Conservation (phyloP, 2,113 vertebrate species). For the Thinocorus orbignyianus region DNA sequence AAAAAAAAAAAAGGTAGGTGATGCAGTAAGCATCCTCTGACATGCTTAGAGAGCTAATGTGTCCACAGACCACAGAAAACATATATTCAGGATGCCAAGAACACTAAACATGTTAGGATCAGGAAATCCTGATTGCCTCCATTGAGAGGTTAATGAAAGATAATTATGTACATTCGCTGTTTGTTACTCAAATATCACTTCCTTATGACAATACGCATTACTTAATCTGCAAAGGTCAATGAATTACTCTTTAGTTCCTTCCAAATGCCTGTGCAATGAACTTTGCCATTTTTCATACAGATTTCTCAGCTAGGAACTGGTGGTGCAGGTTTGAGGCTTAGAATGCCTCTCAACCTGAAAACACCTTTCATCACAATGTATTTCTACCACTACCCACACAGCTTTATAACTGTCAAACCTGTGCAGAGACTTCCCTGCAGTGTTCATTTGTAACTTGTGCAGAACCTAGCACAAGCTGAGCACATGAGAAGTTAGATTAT, state of each 20-base stretch:
- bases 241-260: slow-evolving; percentile 29
- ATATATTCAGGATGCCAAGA: background rate
- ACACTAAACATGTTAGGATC: background rate
- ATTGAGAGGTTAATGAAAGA: background rate
- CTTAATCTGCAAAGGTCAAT: slow-evolving; percentile 49
- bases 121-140: slow-evolving; percentile 7
- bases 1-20: background rate
- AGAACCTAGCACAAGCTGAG: background rate
- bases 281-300: slow-evolving; percentile 31
- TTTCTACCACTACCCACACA: background rate
- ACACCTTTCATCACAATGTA: background rate
- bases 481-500: background rate
- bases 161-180: slow-evolving; percentile 26
- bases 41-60: background rate
- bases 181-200: slow-evolving; percentile 50
- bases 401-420: background rate
- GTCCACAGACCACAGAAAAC: background rate
- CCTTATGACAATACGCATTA: slow-evolving; percentile 44
- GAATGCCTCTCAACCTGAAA: background rate
- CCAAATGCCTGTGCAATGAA: slow-evolving; percentile 35
- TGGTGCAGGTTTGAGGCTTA: slow-evolving; percentile 27
- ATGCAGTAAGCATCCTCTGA: background rate
- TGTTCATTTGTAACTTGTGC: background rate
- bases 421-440: background rate
- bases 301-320: slow-evolving; percentile 23